Base-by-base conservation (phyloP, 2,888 invertebrate genomes). In the Eurytoma californica region DNA sequence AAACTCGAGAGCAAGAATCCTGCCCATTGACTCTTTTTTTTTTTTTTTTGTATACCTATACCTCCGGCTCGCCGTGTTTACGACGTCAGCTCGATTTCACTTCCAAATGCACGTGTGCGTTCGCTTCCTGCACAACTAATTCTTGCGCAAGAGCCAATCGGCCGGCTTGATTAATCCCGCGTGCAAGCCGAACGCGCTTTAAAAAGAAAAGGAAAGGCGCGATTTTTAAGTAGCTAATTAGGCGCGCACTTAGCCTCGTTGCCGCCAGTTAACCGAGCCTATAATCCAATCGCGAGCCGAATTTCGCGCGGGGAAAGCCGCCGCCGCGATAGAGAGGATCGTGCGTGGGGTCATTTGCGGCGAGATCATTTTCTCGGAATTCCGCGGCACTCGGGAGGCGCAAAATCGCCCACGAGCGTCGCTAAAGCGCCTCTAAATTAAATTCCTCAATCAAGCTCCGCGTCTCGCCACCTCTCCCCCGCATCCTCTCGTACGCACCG, bases 371-470 rank as follows among this genome's bases (percentile, higher is more conserved):
- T 79, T 79, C 79, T 70, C 75, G 79, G 79, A 79, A 79, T 72
- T 69, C 67, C 67, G 68, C 49, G 60, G 30, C 30, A 30, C 67
- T 60, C 60, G 16, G 18, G 53, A 61, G 20, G 74, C 65, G 74
- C 65, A 70, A 79, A 75, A 79, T 73, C 78, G 73, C 61, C 68
- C 72, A 68, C 72, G 57, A 65, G 18, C 68, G 74, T 65, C 79
- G 74, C 63, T 53, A 73, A 65, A 58, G 65, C 74, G 57, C 9
- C 75, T 74, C 67, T 57, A 63, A 80, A 80, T 75, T 75, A 60
- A 80, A 72, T 80, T 80, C 79, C 61, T 80, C 79, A 67, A 80
- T 80, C 57, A 76, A 80, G 76, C 61, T 61, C 53, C 66, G 47
- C 58, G 16, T 28, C 12, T 28, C 67, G 28, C 30, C 24, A 28